Base-by-base conservation (phyloP, 2,113 vertebrate species). In the Eonycteris spelaea region DNA sequence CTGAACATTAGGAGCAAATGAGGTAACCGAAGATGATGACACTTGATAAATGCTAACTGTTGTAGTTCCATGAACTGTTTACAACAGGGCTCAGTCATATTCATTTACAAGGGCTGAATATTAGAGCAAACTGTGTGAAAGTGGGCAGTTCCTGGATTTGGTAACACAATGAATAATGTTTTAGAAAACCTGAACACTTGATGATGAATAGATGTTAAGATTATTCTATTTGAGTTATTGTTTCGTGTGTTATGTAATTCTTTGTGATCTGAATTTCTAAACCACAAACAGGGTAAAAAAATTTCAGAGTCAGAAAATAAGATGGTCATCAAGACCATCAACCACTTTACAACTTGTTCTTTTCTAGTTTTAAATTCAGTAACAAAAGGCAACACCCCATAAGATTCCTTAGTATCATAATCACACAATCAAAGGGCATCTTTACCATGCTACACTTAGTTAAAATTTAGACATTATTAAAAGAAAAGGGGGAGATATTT, bases 261-360 rank as follows among this genome's bases (percentile, higher is more conserved):
- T 95, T 87, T 57, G 75, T 83, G 95, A 97, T 97, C 92, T 95
- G 87, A 94, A 77, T 94, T 92, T 90, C 74, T 92, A 19, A 83
- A 93, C 96, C 96, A 71, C 97, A 89, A 85, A 74, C 95, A 97
- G 94, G 90, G 96, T 95, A 74, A 71, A 77, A 84, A 65, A 82
- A 61, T 71, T 87, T 95, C 78, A 53, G 79, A 87, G 86, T 91
- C 84, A 95, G 79, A 94, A 86, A 77, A 68, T 73, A 73, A 94
- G 63, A 55, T 77, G 75, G 38, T 80, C 43, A 86, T 91, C 45
- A 61, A 80, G 86, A n/a, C n/a, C n/a, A n/a, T 77, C 53, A 57
- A 22, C 55, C 57, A 68, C 48, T 94, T 96, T 73, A 82, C 68
- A 74, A 78, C 59, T 53, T 92, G 71, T 33, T 68, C 1, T 65